A percentile compares a stretch with the other conserved stretches of the same genome.
Conservation (phyloP, 2,888 invertebrate species). For the Bellardia pandia region DNA sequence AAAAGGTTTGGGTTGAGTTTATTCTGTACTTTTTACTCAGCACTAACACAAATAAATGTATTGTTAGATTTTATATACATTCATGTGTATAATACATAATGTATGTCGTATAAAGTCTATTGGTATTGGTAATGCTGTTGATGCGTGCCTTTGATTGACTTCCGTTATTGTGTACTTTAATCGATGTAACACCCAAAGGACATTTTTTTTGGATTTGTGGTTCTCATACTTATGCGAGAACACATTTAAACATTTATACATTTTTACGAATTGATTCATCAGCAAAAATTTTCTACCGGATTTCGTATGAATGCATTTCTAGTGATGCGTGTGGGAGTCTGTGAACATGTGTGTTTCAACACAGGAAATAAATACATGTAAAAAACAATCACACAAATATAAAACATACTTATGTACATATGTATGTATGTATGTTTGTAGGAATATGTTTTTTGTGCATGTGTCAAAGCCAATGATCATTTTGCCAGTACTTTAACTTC, state of each 20-base stretch:
- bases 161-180: slow-evolving; percentile 79
- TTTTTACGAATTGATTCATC: slow-evolving; percentile 61
- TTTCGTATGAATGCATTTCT: slow-evolving; percentile 12
- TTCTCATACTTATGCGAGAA: slow-evolving; percentile 21
- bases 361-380: slow-evolving; percentile 26
- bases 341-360: not conserved
- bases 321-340: slow-evolving; percentile 1
- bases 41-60: not conserved
- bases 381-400: not conserved
- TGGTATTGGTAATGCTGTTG: slow-evolving; percentile 59
- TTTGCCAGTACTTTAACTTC: slow-evolving; percentile 18
- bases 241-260: slow-evolving; percentile 35
- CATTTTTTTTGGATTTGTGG: slow-evolving; percentile 76
- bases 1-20: not conserved
- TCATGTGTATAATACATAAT: not conserved
- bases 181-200: slow-evolving; percentile 82
- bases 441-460: slow-evolving; percentile 18
- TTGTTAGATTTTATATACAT: not conserved
- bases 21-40: slow-evolving; percentile 5
- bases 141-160: slow-evolving; percentile 79
- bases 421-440: not conserved
- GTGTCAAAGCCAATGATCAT: slow-evolving; percentile 44
- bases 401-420: not conserved
- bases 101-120: slow-evolving; percentile 76
- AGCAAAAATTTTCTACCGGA: slow-evolving; percentile 54